Percentiles rank a stretch among this genome's conserved stretches.
phyloP scores from a whole-genome alignment of 2,888 invertebrate genomes.

The Morinoia aosen region DNA sequence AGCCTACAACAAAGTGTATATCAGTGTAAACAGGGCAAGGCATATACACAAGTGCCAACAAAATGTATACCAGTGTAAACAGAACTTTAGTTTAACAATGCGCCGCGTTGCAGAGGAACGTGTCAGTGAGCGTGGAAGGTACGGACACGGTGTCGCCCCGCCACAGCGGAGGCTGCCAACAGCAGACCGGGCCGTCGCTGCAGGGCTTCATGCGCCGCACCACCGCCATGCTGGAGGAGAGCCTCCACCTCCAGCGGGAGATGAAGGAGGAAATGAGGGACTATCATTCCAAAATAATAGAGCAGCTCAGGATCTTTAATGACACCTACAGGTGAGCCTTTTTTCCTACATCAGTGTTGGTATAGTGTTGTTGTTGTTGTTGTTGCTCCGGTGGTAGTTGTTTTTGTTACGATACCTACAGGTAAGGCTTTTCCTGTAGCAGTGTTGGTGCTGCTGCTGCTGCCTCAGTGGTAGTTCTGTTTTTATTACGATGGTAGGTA shows the following conservation, averaged over 20 bases:
- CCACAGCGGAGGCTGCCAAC: background rate
- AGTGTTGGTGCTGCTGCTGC: background rate
- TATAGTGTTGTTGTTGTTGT: no score
- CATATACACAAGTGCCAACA: no score
- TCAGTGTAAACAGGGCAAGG: no score
- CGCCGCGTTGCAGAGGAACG: background rate
- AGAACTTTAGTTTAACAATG: no score
- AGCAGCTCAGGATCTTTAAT: conserved; percentile 42
- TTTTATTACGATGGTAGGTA: background rate
- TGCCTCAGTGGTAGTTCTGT: background rate
- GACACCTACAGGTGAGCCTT: conserved; percentile 5
- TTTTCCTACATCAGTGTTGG: background rate
- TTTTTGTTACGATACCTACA: no score
- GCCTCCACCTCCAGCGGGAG: conserved; percentile 32
- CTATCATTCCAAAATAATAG: conserved; percentile 45
- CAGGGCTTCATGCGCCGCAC: conserved; percentile 41
- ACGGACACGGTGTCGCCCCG: background rate
- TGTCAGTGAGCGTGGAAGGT: background rate
- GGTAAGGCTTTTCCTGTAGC: no score
- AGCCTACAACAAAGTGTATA: no score
- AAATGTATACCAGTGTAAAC: no score
- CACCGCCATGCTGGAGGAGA: conserved; percentile 52
- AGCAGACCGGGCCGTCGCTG: background rate
- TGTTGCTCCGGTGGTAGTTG: no score
- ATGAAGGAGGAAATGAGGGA: conserved; percentile 39